phyloP scores from a whole-genome alignment of 2,888 invertebrate species.

The Coleophora flavipennella region DNA sequence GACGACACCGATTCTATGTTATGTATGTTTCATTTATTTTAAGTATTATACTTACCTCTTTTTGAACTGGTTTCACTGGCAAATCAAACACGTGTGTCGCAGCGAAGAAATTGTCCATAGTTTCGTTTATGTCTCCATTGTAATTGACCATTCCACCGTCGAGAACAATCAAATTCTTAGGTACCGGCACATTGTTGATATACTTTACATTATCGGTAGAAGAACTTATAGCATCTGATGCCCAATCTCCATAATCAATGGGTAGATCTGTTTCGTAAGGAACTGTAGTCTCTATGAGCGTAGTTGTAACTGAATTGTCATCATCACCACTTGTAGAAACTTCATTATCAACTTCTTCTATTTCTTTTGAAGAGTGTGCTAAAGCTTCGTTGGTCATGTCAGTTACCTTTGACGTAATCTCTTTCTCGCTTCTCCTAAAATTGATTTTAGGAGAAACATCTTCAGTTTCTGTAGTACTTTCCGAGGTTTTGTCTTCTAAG shows the following conservation, averaged over 20 bases:
- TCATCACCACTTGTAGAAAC: neutral
- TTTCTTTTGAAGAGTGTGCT: neutral
- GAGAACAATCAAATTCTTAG: constrained; percentile 35
- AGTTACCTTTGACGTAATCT: neutral
- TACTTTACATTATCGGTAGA: too few species aligned
- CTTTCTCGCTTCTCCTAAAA: neutral
- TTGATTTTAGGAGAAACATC: neutral
- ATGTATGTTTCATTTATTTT: too few species aligned
- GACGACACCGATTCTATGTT: too few species aligned
- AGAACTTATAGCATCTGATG: neutral
- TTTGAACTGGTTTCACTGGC: constrained; percentile 19
- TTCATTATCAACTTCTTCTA: neutral
- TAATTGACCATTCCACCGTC: constrained; percentile 30
- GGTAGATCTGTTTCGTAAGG: neutral
- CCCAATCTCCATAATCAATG: neutral
- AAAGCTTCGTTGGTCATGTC: neutral
- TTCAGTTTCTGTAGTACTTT: neutral
- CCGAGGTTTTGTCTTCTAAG: neutral
- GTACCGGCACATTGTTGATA: neutral
- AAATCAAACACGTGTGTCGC: constrained; percentile 44
- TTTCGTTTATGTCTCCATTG: constrained; percentile 35
- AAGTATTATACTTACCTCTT: neutral
- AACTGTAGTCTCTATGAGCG: neutral
- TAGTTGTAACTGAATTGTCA: too few species aligned
- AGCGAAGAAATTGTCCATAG: constrained; percentile 47